Evolutionary conservation across 35 echinoderm and acorn worm genomes (phyloP).

Genomic region (Lytechinus pictus): DNA sequence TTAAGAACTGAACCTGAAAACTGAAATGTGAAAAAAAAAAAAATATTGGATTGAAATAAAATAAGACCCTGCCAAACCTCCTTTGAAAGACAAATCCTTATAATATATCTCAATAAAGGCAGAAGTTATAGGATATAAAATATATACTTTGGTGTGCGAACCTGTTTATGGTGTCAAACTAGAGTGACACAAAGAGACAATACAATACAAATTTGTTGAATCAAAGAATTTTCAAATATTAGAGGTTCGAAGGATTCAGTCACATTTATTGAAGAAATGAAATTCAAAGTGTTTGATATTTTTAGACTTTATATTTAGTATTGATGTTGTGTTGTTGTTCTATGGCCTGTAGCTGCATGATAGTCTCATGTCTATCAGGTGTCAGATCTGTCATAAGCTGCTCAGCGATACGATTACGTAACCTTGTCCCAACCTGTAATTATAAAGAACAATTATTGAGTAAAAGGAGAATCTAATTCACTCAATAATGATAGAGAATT

Average conservation of each 20-base stretch:
- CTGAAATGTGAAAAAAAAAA: no score
- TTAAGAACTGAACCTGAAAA: no score
- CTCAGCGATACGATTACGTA: constrained; percentile 88
- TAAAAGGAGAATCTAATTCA: not conserved
- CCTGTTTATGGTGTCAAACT: no score
- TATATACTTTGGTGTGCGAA: no score
- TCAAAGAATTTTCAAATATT: not conserved
- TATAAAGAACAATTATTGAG: not conserved
- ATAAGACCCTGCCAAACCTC: no score
- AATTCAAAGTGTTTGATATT: not conserved
- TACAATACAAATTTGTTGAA: not conserved
- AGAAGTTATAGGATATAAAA: no score
- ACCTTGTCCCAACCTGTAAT: constrained; percentile 76
- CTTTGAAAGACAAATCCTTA: not conserved
- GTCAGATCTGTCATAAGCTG: constrained; percentile 83
- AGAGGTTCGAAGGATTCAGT: not conserved
- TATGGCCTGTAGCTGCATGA: constrained; percentile 89
- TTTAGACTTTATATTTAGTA: constrained; percentile 4
- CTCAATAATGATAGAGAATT: not conserved
- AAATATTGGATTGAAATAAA: no score
- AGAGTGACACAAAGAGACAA: no score
- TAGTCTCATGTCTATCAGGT: constrained; percentile 89
- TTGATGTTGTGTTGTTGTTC: constrained; percentile 48
- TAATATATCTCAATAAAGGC: not conserved
- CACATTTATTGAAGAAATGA: not conserved